Conservation (phyloP, 2,113 vertebrate species). For the Uria aalge region DNA sequence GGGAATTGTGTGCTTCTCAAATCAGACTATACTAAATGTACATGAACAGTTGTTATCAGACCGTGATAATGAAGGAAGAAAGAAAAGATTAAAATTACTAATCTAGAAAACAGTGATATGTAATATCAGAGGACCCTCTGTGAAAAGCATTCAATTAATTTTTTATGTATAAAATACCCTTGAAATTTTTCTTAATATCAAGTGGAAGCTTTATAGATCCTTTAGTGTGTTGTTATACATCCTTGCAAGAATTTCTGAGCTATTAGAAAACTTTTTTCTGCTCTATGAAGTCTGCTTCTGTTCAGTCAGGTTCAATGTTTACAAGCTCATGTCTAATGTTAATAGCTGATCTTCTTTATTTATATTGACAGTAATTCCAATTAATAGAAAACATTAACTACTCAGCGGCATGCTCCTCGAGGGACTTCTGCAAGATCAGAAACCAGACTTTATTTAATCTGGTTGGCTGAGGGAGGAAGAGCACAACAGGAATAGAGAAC, state of each 20-base stretch:
- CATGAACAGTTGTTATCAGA: background rate
- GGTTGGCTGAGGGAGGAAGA: background rate
- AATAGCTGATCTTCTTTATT: conserved; percentile 12
- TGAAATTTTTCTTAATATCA: background rate
- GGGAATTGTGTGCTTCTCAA: background rate
- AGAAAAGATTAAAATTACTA: background rate
- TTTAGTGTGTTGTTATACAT: background rate
- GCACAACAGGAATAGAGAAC: background rate
- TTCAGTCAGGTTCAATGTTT: background rate
- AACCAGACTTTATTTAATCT: conserved; percentile 5
- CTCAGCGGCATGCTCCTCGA: background rate
- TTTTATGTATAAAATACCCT: background rate
- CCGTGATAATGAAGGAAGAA: background rate
- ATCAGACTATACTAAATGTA: background rate
- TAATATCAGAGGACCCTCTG: background rate
- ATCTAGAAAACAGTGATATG: background rate
- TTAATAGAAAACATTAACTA: conserved; percentile 29
- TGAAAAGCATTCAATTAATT: background rate
- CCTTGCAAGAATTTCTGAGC: background rate
- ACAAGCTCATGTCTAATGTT: conserved; percentile 3
- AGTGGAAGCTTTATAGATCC: background rate
- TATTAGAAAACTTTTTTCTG: background rate
- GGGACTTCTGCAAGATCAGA: conserved; percentile 5
- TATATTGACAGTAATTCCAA: conserved; percentile 52
- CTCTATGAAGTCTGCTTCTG: background rate